Conservation (phyloP, 2,797 vertebrate genomes). For the Sebastes dallii region DNA sequence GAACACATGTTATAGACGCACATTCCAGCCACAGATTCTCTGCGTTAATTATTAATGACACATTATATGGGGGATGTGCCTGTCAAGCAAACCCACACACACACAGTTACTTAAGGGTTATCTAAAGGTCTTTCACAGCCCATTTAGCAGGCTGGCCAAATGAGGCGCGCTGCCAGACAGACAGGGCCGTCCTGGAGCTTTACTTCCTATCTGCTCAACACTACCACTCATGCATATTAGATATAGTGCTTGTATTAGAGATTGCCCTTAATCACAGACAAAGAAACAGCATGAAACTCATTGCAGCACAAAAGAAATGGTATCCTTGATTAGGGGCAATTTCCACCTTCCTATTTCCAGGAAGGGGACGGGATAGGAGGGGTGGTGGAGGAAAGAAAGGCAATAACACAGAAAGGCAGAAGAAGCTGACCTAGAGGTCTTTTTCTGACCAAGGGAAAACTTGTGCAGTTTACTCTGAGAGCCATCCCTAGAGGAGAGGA, state of each 20-base stretch:
- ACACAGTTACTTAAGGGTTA: slow-evolving; percentile 70
- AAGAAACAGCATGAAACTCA: slow-evolving; percentile 31
- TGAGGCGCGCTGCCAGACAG: slow-evolving; percentile 67
- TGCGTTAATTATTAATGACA: slow-evolving; percentile 71
- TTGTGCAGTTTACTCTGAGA: slow-evolving; percentile 97
- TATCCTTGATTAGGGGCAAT: slow-evolving; percentile 64
- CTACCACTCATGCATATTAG: slow-evolving; percentile 69
- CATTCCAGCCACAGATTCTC: slow-evolving; percentile 22
- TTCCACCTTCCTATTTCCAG: slow-evolving; percentile 52
- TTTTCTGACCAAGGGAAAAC: slow-evolving; percentile 98
- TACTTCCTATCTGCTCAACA: slow-evolving; percentile 38
- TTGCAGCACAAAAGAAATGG: slow-evolving; percentile 22
- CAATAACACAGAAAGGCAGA: slow-evolving; percentile 40
- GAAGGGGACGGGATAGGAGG: slow-evolving; percentile 42
- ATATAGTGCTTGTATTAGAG: slow-evolving; percentile 58
- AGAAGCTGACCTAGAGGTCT: slow-evolving; percentile 95
- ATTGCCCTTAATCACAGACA: slow-evolving; percentile 71
- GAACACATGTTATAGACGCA: neutral
- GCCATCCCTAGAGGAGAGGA: slow-evolving; percentile 90
- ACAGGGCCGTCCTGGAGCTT: slow-evolving; percentile 30
- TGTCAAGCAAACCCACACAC: slow-evolving; percentile 15
- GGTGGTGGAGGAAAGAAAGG: slow-evolving; percentile 34
- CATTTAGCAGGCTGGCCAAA: slow-evolving; percentile 74
- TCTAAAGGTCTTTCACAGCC: slow-evolving; percentile 80
- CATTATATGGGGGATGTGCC: slow-evolving; percentile 47